A percentile compares a stretch with the other conserved stretches of the same genome.
These are phyloP conservation scores for Brachyhypopomus gauderio DNA, from an alignment of 2,113 vertebrate genomes.

Conservation along the genomic window DNA sequence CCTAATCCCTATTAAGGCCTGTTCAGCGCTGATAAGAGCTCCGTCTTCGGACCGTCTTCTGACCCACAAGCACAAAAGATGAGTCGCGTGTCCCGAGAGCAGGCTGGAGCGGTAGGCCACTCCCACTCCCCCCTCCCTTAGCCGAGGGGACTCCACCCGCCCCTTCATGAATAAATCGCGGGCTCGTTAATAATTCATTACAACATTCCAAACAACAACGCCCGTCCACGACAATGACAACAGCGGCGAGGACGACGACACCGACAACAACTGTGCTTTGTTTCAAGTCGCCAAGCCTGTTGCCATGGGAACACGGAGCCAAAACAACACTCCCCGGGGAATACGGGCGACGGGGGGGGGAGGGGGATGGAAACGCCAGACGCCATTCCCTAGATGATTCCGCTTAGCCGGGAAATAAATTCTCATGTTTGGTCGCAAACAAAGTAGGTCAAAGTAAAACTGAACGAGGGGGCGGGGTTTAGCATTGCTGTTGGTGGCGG, in stretches of 20 bases:
- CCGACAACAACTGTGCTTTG: conserved; percentile 75
- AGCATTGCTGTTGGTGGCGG: not conserved
- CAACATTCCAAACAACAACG: conserved; percentile 79
- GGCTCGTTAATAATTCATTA: conserved; percentile 76
- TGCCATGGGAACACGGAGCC: conserved; percentile 74
- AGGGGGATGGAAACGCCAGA: not conserved
- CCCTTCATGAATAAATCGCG: conserved; percentile 73
- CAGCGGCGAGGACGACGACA: conserved; percentile 61
- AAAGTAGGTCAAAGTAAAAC: conserved; percentile 46
- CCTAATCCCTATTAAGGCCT: conserved; percentile 29
- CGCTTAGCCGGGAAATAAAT: conserved; percentile 69
- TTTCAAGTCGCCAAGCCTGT: conserved; percentile 68
- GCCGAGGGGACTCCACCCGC: conserved; percentile 53
- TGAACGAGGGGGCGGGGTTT: conserved; percentile 4
- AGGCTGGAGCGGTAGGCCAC: too few species aligned
- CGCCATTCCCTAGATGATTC: conserved; percentile 76
- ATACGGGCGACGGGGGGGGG: conserved; percentile 66
- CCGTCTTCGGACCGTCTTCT: not conserved
- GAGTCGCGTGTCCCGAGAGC: too few species aligned
- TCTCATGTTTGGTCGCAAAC: conserved; percentile 55
- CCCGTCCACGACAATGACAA: conserved; percentile 60
- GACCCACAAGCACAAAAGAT: too few species aligned
- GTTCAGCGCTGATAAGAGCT: conserved; percentile 7
- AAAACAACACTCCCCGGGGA: conserved; percentile 75
- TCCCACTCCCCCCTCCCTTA: not conserved